phyloP scores from a whole-genome alignment of 2,888 invertebrate genomes.

The Pseudoips prasinana region DNA sequence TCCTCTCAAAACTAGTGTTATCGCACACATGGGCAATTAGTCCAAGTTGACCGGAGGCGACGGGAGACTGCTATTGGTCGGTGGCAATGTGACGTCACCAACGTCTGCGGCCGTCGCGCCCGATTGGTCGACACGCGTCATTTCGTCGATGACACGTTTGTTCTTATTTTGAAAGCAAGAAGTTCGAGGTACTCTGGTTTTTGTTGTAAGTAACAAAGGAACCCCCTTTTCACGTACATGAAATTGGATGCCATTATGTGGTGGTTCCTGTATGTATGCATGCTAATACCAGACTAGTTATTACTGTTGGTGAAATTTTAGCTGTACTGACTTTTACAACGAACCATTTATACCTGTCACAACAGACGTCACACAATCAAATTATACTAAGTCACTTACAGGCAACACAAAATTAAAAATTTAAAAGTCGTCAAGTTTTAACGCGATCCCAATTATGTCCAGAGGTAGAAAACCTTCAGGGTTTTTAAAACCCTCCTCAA shows the following conservation, averaged over 20 bases:
- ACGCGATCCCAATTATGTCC: constrained; percentile 62
- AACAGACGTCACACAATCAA: constrained; percentile 23
- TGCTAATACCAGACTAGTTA: constrained; percentile 26
- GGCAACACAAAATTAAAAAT: constrained; percentile 47
- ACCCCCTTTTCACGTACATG: constrained; percentile 55
- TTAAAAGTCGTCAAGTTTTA: constrained; percentile 54
- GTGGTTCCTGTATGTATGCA: constrained; percentile 37
- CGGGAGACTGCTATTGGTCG: constrained; percentile 69
- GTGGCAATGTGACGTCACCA: constrained; percentile 71
- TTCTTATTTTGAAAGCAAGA: constrained; percentile 79
- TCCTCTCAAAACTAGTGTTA: constrained; percentile 72
- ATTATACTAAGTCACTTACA: background rate
- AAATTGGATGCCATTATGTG: constrained; percentile 57
- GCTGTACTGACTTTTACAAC: constrained; percentile 9
- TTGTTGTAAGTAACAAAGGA: constrained; percentile 64
- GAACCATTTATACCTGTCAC: constrained; percentile 22
- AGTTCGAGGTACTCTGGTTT: constrained; percentile 67
- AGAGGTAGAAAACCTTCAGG: constrained; percentile 55
- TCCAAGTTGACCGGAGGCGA: constrained; percentile 80
- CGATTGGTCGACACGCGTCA: constrained; percentile 81
- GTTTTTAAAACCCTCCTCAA: constrained; percentile 76
- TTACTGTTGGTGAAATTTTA: constrained; percentile 26
- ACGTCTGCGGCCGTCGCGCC: constrained; percentile 79
- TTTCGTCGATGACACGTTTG: constrained; percentile 81
- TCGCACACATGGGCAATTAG: constrained; percentile 82